These are phyloP conservation scores for Tiaroga cobitis DNA, from an alignment of 2,797 vertebrate genomes.

Conservation along the genomic window DNA sequence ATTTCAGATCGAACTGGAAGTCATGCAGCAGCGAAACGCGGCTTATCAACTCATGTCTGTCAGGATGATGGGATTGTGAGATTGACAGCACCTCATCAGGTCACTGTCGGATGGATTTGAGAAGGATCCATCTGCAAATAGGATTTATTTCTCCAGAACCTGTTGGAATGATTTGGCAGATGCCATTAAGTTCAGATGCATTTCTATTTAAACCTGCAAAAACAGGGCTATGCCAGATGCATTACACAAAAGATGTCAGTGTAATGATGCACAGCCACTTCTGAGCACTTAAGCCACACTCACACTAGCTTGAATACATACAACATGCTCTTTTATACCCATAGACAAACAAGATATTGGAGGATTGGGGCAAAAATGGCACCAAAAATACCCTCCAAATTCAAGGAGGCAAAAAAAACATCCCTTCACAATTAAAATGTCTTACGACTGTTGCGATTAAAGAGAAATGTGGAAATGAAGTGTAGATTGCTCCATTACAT, in stretches of 20 bases:
- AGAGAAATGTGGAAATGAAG: neutral
- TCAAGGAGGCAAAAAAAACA: neutral
- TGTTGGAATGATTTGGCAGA: neutral
- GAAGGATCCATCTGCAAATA: neutral
- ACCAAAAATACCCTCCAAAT: neutral
- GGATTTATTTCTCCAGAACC: neutral
- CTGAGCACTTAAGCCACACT: neutral
- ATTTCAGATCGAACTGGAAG: neutral
- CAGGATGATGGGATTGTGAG: neutral
- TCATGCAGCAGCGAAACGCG: neutral
- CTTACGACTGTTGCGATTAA: neutral
- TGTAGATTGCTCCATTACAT: neutral
- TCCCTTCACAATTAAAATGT: neutral
- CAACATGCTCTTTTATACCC: neutral
- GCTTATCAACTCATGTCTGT: neutral
- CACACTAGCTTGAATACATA: neutral
- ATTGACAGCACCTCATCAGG: neutral
- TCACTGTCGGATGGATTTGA: neutral
- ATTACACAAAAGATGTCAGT: neutral
- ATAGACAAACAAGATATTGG: neutral
- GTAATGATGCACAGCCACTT: neutral
- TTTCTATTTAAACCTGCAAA: neutral
- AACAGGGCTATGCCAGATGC: neutral
- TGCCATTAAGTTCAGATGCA: neutral
- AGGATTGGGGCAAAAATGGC: neutral